phyloP scores from a whole-genome alignment of 2,888 invertebrate species.

The Pachydiplax longipennis region DNA sequence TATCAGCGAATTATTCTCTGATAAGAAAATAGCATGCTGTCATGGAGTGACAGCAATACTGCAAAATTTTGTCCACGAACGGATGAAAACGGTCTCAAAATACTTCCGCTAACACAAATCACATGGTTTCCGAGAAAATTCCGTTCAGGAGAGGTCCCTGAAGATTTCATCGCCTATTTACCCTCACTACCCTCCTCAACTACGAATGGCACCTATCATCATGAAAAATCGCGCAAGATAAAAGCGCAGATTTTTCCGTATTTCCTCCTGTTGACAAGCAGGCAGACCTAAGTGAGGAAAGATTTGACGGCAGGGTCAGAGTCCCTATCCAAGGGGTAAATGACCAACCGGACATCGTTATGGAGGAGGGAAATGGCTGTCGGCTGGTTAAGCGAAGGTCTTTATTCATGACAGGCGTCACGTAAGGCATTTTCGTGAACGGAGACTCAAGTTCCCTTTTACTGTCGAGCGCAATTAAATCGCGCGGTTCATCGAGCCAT shows the following conservation, averaged over 20 bases:
- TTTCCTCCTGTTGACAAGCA: background rate
- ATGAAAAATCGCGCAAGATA: background rate
- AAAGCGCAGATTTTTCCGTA: background rate
- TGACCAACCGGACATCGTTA: background rate
- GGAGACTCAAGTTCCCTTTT: background rate
- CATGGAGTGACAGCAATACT: too few relatives aligned
- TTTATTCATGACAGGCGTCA: background rate
- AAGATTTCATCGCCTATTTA: background rate
- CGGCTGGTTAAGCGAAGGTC: background rate
- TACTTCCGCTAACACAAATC: background rate
- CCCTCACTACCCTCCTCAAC: background rate
- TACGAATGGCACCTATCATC: background rate
- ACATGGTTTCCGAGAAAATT: background rate
- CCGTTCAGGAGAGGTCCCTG: background rate
- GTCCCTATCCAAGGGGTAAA: background rate
- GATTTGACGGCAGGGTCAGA: background rate
- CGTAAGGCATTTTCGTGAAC: background rate
- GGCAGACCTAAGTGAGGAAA: background rate
- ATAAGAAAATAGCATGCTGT: too few relatives aligned
- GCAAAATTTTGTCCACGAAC: too few relatives aligned
- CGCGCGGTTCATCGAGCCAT: too few relatives aligned
- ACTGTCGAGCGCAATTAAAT: background rate
- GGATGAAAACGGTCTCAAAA: background rate
- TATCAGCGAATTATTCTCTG: too few relatives aligned
- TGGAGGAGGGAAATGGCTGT: background rate